These are phyloP conservation scores for Chrysodeixis includens DNA, from an alignment of 2,888 invertebrate genomes.

Conservation along the genomic window DNA sequence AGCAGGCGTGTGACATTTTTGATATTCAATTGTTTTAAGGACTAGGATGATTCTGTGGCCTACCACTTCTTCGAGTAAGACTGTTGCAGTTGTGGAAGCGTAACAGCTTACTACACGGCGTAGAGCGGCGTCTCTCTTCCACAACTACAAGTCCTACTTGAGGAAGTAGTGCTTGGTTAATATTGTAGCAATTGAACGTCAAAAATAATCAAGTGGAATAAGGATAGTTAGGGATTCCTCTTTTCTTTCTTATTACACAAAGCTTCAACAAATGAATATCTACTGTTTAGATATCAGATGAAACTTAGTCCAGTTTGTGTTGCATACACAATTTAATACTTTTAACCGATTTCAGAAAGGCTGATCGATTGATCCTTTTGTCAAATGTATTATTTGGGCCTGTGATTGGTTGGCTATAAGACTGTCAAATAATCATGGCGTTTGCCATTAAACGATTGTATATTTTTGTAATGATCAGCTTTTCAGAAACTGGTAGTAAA, in stretches of 20 bases:
- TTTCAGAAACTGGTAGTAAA: no score
- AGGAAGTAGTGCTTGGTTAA: no score
- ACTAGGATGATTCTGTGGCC: not conserved
- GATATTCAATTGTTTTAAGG: not conserved
- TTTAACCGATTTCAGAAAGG: no score
- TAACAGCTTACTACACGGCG: no score
- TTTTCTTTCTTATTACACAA: constrained; percentile 10
- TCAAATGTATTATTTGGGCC: no score
- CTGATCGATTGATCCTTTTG: no score
- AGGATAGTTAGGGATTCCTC: not conserved
- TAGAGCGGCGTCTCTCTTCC: no score
- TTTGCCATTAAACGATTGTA: no score
- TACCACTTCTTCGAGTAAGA: not conserved
- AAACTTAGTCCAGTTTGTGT: constrained; percentile 31
- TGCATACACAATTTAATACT: not conserved
- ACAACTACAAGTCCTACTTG: no score
- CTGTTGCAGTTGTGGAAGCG: not conserved
- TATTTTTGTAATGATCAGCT: no score
- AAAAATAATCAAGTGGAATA: not conserved
- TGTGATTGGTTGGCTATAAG: no score
- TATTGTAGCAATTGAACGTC: not conserved
- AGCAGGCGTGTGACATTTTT: not conserved
- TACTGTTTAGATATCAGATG: constrained; percentile 35
- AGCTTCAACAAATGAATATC: constrained; percentile 36
- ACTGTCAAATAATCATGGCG: no score